phyloP scores from a whole-genome alignment of 2,113 vertebrate genomes.

The Paradisaea rubra region DNA sequence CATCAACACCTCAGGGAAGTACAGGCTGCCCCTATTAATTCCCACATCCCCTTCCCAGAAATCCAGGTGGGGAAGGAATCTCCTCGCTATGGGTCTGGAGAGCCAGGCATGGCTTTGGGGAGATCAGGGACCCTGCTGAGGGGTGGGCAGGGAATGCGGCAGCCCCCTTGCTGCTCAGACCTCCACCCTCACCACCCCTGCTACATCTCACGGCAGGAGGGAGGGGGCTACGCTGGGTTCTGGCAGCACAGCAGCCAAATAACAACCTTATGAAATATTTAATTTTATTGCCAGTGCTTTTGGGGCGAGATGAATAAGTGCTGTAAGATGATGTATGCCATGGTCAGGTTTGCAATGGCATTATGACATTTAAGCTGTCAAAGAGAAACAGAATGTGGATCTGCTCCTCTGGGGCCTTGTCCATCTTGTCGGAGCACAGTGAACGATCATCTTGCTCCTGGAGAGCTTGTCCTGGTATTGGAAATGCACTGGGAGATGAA shows the following conservation, averaged over 20 bases:
- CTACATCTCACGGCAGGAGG: accelerated
- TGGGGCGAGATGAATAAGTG: neutral
- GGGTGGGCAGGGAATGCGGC: neutral
- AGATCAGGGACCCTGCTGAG: neutral
- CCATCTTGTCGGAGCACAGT: neutral
- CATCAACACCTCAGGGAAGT: neutral
- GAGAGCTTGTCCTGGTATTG: neutral
- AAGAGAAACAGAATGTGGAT: neutral
- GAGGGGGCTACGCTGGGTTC: neutral
- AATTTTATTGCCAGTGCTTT: neutral
- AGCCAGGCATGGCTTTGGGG: neutral
- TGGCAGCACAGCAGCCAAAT: neutral
- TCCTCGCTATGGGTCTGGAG: neutral
- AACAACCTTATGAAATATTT: neutral
- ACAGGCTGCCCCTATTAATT: neutral
- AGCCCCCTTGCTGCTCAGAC: neutral
- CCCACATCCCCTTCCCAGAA: neutral
- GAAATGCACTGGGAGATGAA: neutral
- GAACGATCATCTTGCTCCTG: neutral
- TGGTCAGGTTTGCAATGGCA: neutral
- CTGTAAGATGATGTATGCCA: neutral
- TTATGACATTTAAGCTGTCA: neutral
- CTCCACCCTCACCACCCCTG: neutral
- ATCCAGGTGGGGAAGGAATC: neutral
- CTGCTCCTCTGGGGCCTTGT: neutral